Evolutionary conservation across 1,140 invertebrate species (phyloP), one percentile per base, ranked within the genome.

Genomic region (Drosophila burlai): DNA sequence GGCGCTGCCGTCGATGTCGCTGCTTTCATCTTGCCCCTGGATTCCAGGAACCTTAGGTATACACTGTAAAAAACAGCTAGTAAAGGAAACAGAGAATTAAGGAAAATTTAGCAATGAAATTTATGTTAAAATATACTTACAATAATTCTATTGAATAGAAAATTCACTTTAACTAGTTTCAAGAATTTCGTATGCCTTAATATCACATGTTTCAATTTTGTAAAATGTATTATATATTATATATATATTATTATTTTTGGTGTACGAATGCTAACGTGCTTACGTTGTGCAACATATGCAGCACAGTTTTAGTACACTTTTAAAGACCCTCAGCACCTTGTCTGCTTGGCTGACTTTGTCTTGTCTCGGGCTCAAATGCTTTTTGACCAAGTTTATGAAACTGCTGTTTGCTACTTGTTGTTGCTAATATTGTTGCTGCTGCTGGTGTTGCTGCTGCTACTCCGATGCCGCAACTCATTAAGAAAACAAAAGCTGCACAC

Each of bases 361-460:
- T 75, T 76, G 71, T 82, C 50, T 76, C 67, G 62, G 65, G 67
- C 75, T 80, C 61, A 89, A 86, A 89, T 80, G 82, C 80, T 83
- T 86, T 87, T 84, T 59, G 80, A 59, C 68, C 68, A 87, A 87
- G 85, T 89, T 87, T 87, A 89, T 87, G 77, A 84, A 90, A 87
- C 77, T 83, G 80, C 69, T 87, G 76, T 66, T 71, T 77, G 52
- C 62, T 71, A 61, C 61, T 84, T 47, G 52, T 47, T 66, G 50
- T 54, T 54, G 49, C 36, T 47, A 46, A 18, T 43, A 18, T 21
- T 45, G 43, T 21, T 45, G 18, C 18, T 34, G 31, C 9, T 31
- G 31, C 31, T 31, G 31, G 24, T 24, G 24, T 10, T 73, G 55
- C 24, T 68, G 45, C 18, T 46, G 50, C 34, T 76, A 49, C 26